Base-by-base conservation (phyloP, 2,888 invertebrate genomes). In the Lucinisca nassula region DNA sequence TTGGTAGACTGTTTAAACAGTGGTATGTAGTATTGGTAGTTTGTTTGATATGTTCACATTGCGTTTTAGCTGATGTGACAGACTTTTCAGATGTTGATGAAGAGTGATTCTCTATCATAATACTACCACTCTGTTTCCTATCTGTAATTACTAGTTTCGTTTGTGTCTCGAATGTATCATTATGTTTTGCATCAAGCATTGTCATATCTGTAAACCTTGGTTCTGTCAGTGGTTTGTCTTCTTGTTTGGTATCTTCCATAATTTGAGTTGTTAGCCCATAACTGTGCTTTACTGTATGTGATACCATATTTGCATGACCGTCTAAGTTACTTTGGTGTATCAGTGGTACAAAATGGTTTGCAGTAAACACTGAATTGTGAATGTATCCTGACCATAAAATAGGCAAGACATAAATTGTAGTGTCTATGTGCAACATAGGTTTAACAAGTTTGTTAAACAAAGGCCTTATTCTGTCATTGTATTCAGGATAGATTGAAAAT, bases 341-440 rank as follows among this genome's bases (percentile, higher is more conserved):
- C 32, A 81, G 32, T 12, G 74, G 81, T 27, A 81, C 81, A 74
- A 81, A 81, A 38, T 81, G 81, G 40, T 81, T 81, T 67, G 79
- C 27, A 27, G 27, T n/a, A 70, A 79, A 79, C 21, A 12, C 17
- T 35, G 21, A 14, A 49, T 80, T 72, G 12, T 32, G n/a, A 21
- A 37, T 14, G 24, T 45, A 73, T 35, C 80, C 80, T 45, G 73
- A 45, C 80, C 80, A 80, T 35, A 80, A 24, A 38, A 80, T 55
- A 45, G 80, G 80, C 12, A 80, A 12, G 14, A 72, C 30, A 74
- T 70, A 32, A 32, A 80, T 51, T 32, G 38, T 32, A 37, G 6
- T 24, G 24, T 73, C 73, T 30, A 45, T 30, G 24, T 24, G 67
- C 14, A 80, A 35, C 6, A 72, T 12, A n/a, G 80, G 80, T 49